These are phyloP conservation scores for Linnaemya vulpina DNA, from an alignment of 2,888 invertebrate species.

Conservation along the genomic window DNA sequence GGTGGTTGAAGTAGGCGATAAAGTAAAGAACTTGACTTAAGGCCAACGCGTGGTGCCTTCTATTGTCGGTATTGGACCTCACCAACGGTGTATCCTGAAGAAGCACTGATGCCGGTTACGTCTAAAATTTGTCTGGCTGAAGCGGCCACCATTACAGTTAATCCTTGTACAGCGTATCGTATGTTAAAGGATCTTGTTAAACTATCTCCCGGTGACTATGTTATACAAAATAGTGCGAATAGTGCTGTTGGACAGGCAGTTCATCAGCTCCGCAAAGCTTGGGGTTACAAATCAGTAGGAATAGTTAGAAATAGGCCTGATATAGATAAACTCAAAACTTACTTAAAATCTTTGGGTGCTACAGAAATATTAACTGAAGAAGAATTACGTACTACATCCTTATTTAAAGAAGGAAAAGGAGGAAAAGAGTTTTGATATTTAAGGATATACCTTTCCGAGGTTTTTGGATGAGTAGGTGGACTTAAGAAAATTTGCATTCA, in stretches of 20 bases:
- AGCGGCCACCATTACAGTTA: slow-evolving; percentile 95
- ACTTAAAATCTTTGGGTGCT: slow-evolving; percentile 91
- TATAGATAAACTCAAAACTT: slow-evolving; percentile 86
- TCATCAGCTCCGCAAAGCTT: slow-evolving; percentile 92
- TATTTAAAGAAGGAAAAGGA: slow-evolving; percentile 87
- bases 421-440: slow-evolving; percentile 93
- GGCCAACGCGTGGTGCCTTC: slow-evolving; percentile 95
- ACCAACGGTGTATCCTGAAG: slow-evolving; percentile 85
- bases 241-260: slow-evolving; percentile 97
- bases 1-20: slow-evolving; percentile 88
- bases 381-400: slow-evolving; percentile 86
- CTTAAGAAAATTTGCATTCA: slow-evolving; percentile 84
- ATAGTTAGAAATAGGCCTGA: slow-evolving; percentile 92
- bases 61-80: slow-evolving; percentile 89
- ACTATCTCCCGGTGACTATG: slow-evolving; percentile 90
- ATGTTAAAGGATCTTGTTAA: slow-evolving; percentile 95
- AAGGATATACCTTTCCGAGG: slow-evolving; percentile 90
- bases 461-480: slow-evolving; percentile 97
- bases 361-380: slow-evolving; percentile 93
- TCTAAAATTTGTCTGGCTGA: slow-evolving; percentile 88
- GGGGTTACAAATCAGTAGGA: slow-evolving; percentile 92
- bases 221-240: slow-evolving; percentile 98
- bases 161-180: slow-evolving; percentile 98
- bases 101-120: slow-evolving; percentile 88
- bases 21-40: slow-evolving; percentile 82